Evolutionary conservation across 2,888 invertebrate genomes (phyloP).

Genomic region (Cynaeus angustus): DNA sequence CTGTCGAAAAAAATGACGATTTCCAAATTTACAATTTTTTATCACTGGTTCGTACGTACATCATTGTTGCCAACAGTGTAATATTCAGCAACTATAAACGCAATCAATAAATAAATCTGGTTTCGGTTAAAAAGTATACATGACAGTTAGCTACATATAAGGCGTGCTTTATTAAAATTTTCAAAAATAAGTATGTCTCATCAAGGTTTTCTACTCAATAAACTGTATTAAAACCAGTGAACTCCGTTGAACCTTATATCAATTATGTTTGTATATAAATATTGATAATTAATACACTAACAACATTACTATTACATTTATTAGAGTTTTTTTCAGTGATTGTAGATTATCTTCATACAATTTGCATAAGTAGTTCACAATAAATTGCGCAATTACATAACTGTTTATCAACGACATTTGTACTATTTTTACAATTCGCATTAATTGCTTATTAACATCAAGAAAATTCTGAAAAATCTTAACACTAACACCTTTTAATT

Average conservation of each 20-base stretch:
- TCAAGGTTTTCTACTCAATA: conserved; percentile 49
- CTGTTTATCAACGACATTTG: conserved; percentile 3
- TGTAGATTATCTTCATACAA: conserved; percentile 24
- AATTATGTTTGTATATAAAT: conserved; percentile 42
- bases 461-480: too few relatives aligned
- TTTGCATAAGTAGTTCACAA: conserved; percentile 33
- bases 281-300: conserved; percentile 40
- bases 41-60: too few relatives aligned
- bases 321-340: conserved; percentile 20
- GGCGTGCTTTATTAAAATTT: conserved; percentile 30
- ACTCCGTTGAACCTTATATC: conserved; percentile 48
- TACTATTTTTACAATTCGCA: neutral
- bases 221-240: conserved; percentile 52
- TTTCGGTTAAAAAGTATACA: conserved; percentile 20
- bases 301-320: conserved; percentile 32
- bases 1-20: too few relatives aligned
- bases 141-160: conserved; percentile 33
- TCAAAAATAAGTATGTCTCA: conserved; percentile 46
- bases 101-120: conserved; percentile 9
- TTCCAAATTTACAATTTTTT: too few relatives aligned
- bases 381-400: conserved; percentile 35
- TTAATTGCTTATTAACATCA: too few relatives aligned
- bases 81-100: too few relatives aligned
- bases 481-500: too few relatives aligned
- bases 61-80: too few relatives aligned